Conservation (phyloP, 2,888 invertebrate species). For the Cryptocephalus primarius region DNA sequence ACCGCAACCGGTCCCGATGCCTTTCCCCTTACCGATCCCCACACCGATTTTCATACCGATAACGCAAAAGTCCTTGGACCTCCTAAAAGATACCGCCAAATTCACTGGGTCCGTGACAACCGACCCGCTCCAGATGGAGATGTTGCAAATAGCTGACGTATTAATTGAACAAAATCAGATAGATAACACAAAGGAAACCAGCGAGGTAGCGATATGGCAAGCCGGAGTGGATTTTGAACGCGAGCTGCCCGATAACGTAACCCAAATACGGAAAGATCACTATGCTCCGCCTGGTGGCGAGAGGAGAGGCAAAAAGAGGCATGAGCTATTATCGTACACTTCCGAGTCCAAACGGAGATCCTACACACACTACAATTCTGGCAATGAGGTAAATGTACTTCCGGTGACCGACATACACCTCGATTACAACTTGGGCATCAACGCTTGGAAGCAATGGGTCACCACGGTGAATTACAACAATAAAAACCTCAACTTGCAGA, state of each 20-base stretch:
- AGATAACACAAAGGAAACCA: constrained; percentile 40
- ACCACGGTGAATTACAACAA: constrained; percentile 68
- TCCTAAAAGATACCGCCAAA: constrained; percentile 37
- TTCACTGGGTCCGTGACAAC: neutral
- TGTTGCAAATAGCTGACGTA: constrained; percentile 76
- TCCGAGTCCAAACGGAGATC: neutral
- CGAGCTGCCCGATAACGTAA: constrained; percentile 1
- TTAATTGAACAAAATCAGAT: constrained; percentile 48
- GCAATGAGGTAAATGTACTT: neutral
- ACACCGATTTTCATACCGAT: constrained; percentile 81
- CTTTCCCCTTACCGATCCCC: constrained; percentile 72
- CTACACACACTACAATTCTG: neutral
- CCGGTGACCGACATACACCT: constrained; percentile 3
- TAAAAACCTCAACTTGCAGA: constrained; percentile 21
- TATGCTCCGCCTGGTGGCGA: neutral
- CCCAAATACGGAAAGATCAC: neutral
- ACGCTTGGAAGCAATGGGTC: constrained; percentile 86
- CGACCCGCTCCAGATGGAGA: neutral
- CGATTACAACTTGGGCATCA: constrained; percentile 68
- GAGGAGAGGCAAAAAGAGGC: neutral
- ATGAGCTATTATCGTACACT: neutral
- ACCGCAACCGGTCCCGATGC: constrained; percentile 70
- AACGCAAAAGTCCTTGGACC: constrained; percentile 66
- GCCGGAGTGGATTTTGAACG: constrained; percentile 40
- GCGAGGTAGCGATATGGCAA: no score